Evolutionary conservation across 2,888 invertebrate species (phyloP), one percentile per base, ranked within the genome.

Genomic region (Girardia tigrina): DNA sequence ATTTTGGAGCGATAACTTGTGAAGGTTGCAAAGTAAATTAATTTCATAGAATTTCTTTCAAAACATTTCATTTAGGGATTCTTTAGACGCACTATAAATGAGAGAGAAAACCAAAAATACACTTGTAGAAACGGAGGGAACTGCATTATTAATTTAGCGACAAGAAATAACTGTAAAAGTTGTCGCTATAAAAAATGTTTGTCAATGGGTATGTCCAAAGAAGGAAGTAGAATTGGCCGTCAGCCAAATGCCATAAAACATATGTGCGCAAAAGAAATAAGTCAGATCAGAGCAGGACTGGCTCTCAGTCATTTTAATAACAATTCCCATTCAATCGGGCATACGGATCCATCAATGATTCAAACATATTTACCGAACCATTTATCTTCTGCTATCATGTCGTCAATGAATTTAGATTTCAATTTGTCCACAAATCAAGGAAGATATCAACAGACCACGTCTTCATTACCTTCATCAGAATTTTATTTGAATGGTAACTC

Each of bases 1-100:
- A 84, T 78, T 84, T 84, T 79, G 84, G 84, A 6, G 83, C 83
- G 26, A 80, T 84, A 28, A 84, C 84, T 0, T 84, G 84, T 79
- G 84, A 84, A 78, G 83, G 84, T 14, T 84, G 84, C 78, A 84
- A 84, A 81, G 83, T 83, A 78, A 29, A 72, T 72, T 16, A 29
- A 29, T 26, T 72, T 6, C 6, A 1, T 26, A 8, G 73, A 72
- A 28, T 72, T 28, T 72, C 42, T 42, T 14, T 23, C 6, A 42
- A 28, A 69, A 16, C 4, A n/a, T n/a, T 77, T 77, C 20, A 78
- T 78, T 1, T 78, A 83, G 83, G 83, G 83, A 16, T 83, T 83
- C 78, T 83, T 83, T 78, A 80, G 83, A 28, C 78, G 83, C 14
- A 82, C 82, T 79, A 81, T 81, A 0, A 82, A 82, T 77, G 83